Evolutionary conservation across 1,140 invertebrate species (phyloP).

Genomic region (Caenorhabditis inopinata): DNA sequence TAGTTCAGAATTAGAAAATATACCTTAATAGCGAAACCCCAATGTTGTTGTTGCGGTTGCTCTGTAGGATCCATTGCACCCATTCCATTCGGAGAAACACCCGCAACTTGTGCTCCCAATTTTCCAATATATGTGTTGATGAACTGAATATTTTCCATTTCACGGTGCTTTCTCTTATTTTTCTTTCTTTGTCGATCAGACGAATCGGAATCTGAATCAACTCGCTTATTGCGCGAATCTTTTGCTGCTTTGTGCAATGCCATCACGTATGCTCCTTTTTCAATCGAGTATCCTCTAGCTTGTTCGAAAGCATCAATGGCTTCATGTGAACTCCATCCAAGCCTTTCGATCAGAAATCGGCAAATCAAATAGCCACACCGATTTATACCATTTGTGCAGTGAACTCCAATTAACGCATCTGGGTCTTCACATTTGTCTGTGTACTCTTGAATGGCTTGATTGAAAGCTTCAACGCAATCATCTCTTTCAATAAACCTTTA

Average conservation of each 20-base stretch:
- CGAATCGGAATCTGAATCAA: slow-evolving; percentile 40
- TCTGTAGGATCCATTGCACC: not conserved
- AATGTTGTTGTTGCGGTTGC: not conserved
- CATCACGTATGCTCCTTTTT: slow-evolving; percentile 68
- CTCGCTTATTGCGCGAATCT: slow-evolving; percentile 38
- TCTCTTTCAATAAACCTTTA: slow-evolving; percentile 64
- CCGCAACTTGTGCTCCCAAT: slow-evolving; percentile 7
- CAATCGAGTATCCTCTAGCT: slow-evolving; percentile 68
- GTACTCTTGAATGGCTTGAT: slow-evolving; percentile 49
- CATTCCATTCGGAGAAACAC: not conserved
- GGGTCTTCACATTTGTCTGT: slow-evolving; percentile 38
- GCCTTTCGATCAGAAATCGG: slow-evolving; percentile 69
- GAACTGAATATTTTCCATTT: slow-evolving; percentile 30
- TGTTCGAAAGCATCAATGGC: slow-evolving; percentile 67
- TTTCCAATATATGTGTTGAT: slow-evolving; percentile 30
- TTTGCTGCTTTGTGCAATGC: slow-evolving; percentile 64
- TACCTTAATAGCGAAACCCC: slow-evolving; percentile 18
- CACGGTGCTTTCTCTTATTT: slow-evolving; percentile 54
- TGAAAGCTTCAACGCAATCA: slow-evolving; percentile 70
- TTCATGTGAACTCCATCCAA: slow-evolving; percentile 68
- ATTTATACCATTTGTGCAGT: slow-evolving; percentile 88
- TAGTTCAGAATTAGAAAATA: not conserved
- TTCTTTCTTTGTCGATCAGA: slow-evolving; percentile 45
- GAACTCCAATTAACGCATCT: slow-evolving; percentile 82
- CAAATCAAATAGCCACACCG: slow-evolving; percentile 85